Base-by-base conservation (phyloP, 2,888 invertebrate genomes). In the Phyllotreta striolata region DNA sequence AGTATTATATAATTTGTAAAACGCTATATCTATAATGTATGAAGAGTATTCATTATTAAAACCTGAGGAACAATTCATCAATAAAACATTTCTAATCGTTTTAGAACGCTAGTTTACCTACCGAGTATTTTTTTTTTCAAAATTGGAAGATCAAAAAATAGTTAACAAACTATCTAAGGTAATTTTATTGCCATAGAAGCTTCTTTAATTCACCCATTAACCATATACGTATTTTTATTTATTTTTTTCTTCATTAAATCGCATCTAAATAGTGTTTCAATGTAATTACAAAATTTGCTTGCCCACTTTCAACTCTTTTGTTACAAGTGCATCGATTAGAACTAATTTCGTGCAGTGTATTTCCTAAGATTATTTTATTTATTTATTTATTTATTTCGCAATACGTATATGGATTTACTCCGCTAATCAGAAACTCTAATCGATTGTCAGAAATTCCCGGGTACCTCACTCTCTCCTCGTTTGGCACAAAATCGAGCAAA, bases 61-160 rank as follows among this genome's bases (percentile, higher is more conserved):
- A 52, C 13, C 52, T 52, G 52, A 38, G 38, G 39, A 38, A 52
- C 39, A 52, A 52, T 52, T 38, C 39, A 52, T 38, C 9, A 39
- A 38, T 7, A 38, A 38, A 49, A 10, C 35, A 49, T 3, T 13
- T 7, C 24, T 24, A 24, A 4, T 24, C 24, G 24, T 3, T 24
- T n/a, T 24, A 24, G 24, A 24, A 24, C 24, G 12, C 35, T 49
- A 49, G 4, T 6, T 49, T 37, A 10, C 8, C 49, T 49, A 52
- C 38, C 6, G 6, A 51, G 7, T 51, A 51, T 51, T 51, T n/a
- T 10, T 24, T 51, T 51, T n/a, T 10, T 24, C 24, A 24, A 38
- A 52, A 37, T 38, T 52, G 52, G 52, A 52, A 52, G 52, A 38
- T 52, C 38, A 52, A 37, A 49, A 52, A 52, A 52, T 52, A 38